Percentiles rank a stretch among this genome's conserved stretches.
phyloP scores from a whole-genome alignment of 2,113 vertebrate species.

The Narcine bancroftii region DNA sequence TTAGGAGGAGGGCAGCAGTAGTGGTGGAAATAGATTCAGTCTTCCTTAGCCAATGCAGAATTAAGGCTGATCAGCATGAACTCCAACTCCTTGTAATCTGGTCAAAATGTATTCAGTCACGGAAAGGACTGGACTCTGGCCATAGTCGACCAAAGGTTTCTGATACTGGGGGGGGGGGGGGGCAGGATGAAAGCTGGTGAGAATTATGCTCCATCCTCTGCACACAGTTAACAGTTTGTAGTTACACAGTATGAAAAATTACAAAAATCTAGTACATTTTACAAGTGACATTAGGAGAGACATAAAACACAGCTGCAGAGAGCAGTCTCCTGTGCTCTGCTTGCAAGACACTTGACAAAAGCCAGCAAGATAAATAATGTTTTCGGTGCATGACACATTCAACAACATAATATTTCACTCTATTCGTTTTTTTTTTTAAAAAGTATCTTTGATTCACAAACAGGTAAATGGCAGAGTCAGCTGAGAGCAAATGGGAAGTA shows the following conservation, averaged over 20 bases:
- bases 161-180: neutral
- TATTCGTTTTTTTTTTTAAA: neutral
- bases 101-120: neutral
- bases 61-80: neutral
- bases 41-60: neutral
- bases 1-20: neutral
- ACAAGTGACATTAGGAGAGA: neutral
- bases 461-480: neutral
- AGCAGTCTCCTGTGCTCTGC: neutral
- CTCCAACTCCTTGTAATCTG: neutral
- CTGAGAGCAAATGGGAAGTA: neutral
- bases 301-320: neutral
- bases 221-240: neutral
- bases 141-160: neutral
- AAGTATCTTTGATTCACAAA: slow-evolving; percentile 21
- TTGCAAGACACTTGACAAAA: slow-evolving; percentile 5
- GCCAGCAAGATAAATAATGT: neutral
- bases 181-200: neutral
- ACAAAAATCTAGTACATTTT: neutral
- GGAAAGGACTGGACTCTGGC: neutral
- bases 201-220: neutral
- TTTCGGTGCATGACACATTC: slow-evolving; percentile 1
- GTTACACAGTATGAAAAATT: neutral
- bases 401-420: neutral
- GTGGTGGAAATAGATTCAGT: neutral